Percentiles rank a stretch among this genome's conserved stretches.
phyloP scores from a whole-genome alignment of 2,797 vertebrate species.

The Chiroxiphia lanceolata region DNA sequence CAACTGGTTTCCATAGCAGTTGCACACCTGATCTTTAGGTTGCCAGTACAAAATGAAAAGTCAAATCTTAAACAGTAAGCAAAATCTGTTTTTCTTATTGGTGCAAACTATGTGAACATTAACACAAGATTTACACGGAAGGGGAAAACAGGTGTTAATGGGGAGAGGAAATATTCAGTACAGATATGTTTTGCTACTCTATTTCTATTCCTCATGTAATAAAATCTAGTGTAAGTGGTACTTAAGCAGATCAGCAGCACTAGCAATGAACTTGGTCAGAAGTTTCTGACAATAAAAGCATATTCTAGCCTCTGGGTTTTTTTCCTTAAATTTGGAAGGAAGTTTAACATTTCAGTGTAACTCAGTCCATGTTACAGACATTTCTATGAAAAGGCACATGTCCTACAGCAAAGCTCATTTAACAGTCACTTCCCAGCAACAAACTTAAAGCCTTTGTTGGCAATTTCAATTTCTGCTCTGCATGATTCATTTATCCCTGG shows the following conservation, averaged over 20 bases:
- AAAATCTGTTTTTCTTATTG: neutral
- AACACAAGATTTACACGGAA: neutral
- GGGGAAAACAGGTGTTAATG: neutral
- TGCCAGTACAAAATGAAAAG: neutral
- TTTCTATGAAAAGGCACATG: neutral
- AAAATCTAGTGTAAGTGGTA: neutral
- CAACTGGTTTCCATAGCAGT: neutral
- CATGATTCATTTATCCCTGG: constrained; percentile 8
- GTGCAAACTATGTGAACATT: neutral
- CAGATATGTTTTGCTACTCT: neutral
- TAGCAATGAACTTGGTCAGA: neutral
- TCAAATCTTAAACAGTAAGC: neutral
- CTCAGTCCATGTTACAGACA: neutral
- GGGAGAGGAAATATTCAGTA: neutral
- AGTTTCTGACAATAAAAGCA: neutral
- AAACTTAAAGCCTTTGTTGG: constrained; percentile 1
- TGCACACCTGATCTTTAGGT: neutral
- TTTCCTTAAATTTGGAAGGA: neutral
- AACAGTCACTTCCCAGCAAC: constrained; percentile 20
- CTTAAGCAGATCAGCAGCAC: neutral
- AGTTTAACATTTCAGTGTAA: neutral
- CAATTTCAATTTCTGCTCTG: constrained; percentile 5
- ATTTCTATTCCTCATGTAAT: neutral
- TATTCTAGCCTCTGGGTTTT: neutral
- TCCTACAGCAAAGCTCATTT: constrained; percentile 25